These are phyloP conservation scores for Phymastichus coffea DNA, from an alignment of 1,140 invertebrate genomes.

Conservation along the genomic window DNA sequence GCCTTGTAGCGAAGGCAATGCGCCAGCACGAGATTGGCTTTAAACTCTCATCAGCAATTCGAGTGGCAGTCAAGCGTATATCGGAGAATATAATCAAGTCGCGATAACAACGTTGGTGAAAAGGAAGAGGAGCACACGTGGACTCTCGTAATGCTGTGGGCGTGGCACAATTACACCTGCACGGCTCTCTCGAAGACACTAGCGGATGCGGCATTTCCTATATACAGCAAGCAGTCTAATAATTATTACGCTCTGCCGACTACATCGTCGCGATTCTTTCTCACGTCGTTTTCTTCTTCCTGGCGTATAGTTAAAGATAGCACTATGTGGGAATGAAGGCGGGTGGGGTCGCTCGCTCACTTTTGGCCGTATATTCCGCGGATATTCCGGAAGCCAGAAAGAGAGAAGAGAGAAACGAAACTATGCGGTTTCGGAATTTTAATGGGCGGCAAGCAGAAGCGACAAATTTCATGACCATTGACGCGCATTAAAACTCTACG, in stretches of 20 bases:
- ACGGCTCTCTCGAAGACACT: too few species aligned
- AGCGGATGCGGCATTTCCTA: slow-evolving; percentile 22
- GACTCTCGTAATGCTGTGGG: background rate
- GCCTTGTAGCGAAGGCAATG: too few species aligned
- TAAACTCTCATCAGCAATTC: too few species aligned
- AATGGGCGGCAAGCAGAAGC: background rate
- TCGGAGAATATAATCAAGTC: too few species aligned
- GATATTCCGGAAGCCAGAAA: background rate
- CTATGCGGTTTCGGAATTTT: background rate
- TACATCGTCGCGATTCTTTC: slow-evolving; percentile 10
- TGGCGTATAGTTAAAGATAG: too few species aligned
- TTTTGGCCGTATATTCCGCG: background rate
- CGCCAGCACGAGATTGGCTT: too few species aligned
- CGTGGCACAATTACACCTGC: slow-evolving; percentile 15
- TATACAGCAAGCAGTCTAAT: slow-evolving; percentile 6
- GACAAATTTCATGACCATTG: background rate
- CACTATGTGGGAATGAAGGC: too few species aligned
- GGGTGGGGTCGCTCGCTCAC: too few species aligned
- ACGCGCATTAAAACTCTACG: too few species aligned
- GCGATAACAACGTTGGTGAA: too few species aligned
- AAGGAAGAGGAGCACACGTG: background rate
- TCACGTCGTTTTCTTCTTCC: slow-evolving; percentile 12
- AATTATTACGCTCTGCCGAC: slow-evolving; percentile 23
- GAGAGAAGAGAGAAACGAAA: background rate
- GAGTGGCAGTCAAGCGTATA: too few species aligned